Conservation (phyloP, 2,888 invertebrate species). For the Argynnis bischoffii region DNA sequence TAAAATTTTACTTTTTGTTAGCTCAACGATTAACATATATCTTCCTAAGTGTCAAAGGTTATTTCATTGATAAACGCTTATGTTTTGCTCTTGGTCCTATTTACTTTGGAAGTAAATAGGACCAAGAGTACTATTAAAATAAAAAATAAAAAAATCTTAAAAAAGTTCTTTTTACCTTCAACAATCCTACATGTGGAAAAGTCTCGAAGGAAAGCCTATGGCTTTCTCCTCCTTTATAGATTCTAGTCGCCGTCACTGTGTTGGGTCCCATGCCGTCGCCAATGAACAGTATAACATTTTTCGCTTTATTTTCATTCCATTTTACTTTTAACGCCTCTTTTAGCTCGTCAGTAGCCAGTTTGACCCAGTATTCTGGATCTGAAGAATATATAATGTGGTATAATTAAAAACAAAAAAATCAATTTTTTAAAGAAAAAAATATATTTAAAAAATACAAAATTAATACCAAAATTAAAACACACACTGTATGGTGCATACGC, state of each 20-base stretch:
- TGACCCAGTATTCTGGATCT: constrained; percentile 75
- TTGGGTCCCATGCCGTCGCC: constrained; percentile 96
- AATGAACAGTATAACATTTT: constrained; percentile 92
- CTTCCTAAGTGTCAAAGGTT: too few species aligned
- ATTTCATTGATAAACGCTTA: too few species aligned
- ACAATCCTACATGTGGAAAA: constrained; percentile 91
- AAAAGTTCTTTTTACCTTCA: constrained; percentile 84
- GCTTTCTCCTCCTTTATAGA: constrained; percentile 89
- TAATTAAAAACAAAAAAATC: too few species aligned
- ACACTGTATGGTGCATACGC: too few species aligned
- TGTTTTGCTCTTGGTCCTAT: too few species aligned
- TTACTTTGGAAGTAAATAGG: too few species aligned
- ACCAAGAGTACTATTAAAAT: too few species aligned
- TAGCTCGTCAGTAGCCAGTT: constrained; percentile 74
- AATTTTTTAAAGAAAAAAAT: too few species aligned
- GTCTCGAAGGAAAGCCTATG: constrained; percentile 89
- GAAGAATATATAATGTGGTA: constrained; percentile 8
- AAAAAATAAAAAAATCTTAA: background rate
- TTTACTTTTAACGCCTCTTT: constrained; percentile 81
- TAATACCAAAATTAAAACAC: too few species aligned
- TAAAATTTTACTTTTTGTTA: too few species aligned
- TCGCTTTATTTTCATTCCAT: constrained; percentile 85
- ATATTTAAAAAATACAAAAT: too few species aligned
- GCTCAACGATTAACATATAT: too few species aligned
- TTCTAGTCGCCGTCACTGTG: constrained; percentile 91